Base-by-base conservation (phyloP, 2,797 vertebrate species). In the Serranus cabrilla region DNA sequence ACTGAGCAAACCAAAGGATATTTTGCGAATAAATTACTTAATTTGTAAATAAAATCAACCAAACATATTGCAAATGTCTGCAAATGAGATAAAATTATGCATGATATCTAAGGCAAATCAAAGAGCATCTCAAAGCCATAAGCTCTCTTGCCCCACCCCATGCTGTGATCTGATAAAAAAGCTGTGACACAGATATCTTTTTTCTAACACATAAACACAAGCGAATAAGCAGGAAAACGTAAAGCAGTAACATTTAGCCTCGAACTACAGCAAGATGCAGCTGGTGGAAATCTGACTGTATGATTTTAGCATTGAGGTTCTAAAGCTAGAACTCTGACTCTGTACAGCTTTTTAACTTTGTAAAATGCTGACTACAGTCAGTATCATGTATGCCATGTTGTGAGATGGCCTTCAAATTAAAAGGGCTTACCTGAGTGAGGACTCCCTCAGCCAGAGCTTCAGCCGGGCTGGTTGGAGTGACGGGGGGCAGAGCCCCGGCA, bases 401-500 rank as follows among this genome's bases (percentile, higher is more conserved):
- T 73, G 65, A 76, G 46, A 75, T 27, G 65, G 23, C 12, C 68
- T 64, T 75, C 31, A 67, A 61, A 49, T 39, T 23, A 57, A 54
- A 34, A 51, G 34, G 49, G 64, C 95, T 96, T 97, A 99, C 98
- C 96, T 96, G 97, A 65, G 97, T 98, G 62, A 99, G 94, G 0
- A 96, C 96, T 81, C 97, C 98, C 88, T 98, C 98, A 2, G 97
- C 97, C 91, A 98, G 95, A 37, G 97, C 98, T 77, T 98, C 97
- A 82, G 96, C 96, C 1, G 96, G 96, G 87, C 98, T 99, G 81
- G 97, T 97, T 49, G 97, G 97, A 1, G 97, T 99, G 55, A 95
- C 92, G 2, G 96, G 92, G 65, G 96, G 94, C 89, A 96, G 93
- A 64, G 95, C 95, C 81, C 95, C 93, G 3, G 86, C 76, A 43